A percentile compares a stretch with the other conserved stretches of the same genome.
phyloP scores from a whole-genome alignment of 2,888 invertebrate species.

The Thymelicus lineola region DNA sequence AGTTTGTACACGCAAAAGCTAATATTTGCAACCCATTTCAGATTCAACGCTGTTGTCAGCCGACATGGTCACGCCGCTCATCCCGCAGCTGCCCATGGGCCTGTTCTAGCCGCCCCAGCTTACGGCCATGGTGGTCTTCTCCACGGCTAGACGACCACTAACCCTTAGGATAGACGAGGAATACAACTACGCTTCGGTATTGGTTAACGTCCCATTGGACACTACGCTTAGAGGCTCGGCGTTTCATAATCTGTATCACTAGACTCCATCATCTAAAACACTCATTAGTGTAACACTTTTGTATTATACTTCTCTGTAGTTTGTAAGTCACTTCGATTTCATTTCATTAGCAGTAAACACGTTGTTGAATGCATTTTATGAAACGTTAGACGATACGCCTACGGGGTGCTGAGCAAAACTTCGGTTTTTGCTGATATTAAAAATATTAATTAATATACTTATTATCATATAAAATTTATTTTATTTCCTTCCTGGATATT shows the following conservation, averaged over 20 bases:
- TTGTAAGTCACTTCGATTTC: conserved; percentile 58
- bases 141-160: conserved; percentile 65
- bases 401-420: conserved; percentile 67
- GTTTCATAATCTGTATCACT: conserved; percentile 76
- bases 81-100: conserved; percentile 66
- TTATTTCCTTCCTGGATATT: conserved; percentile 11
- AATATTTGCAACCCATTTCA: conserved; percentile 46
- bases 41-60: conserved; percentile 86
- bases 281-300: conserved; percentile 60
- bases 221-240: conserved; percentile 56
- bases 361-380: conserved; percentile 72
- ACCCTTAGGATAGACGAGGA: conserved; percentile 71
- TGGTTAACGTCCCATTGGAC: conserved; percentile 48
- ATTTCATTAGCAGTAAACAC: conserved; percentile 33
- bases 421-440: conserved; percentile 71
- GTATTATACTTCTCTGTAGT: conserved; percentile 80
- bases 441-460: conserved; percentile 70
- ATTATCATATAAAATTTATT: conserved; percentile 56
- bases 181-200: conserved; percentile 61
- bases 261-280: conserved; percentile 58
- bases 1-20: too few relatives aligned
- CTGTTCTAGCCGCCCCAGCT: conserved; percentile 69
- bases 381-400: conserved; percentile 72
- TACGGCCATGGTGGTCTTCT: conserved; percentile 66
- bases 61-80: conserved; percentile 84